These are phyloP conservation scores for Diplazon laetatorius DNA, from an alignment of 2,888 invertebrate species.

Conservation along the genomic window DNA sequence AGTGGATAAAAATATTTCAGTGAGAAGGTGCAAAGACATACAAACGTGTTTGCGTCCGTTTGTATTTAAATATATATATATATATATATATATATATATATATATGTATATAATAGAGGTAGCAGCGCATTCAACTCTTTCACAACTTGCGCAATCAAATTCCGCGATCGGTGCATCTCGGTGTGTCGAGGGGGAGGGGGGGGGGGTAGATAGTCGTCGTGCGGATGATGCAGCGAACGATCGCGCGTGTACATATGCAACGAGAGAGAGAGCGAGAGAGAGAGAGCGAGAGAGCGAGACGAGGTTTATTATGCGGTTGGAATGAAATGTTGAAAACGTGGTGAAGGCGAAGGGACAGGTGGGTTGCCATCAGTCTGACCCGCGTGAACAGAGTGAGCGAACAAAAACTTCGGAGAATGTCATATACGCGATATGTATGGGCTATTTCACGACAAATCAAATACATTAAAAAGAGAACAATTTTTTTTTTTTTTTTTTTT, in stretches of 20 bases:
- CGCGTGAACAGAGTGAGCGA: slow-evolving; percentile 34
- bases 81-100: background rate
- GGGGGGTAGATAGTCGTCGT: too few relatives aligned
- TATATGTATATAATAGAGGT: slow-evolving; percentile 18
- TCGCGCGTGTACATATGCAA: slow-evolving; percentile 5
- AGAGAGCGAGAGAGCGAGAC: too few relatives aligned
- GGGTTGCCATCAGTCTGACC: slow-evolving; percentile 57
- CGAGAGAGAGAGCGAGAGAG: too few relatives aligned
- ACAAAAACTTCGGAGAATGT: slow-evolving; percentile 19
- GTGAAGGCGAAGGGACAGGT: slow-evolving; percentile 57
- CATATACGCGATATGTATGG: background rate
- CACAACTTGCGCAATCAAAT: slow-evolving; percentile 61
- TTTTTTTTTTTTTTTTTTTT: background rate
- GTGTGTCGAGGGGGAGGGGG: slow-evolving; percentile 19
- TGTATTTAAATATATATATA: background rate
- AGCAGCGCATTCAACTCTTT: slow-evolving; percentile 19
- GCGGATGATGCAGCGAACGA: slow-evolving; percentile 9
- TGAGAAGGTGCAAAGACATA: slow-evolving; percentile 28
- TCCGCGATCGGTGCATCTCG: slow-evolving; percentile 59
- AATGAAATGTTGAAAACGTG: slow-evolving; percentile 42
- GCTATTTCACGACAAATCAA: too few relatives aligned
- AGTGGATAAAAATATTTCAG: slow-evolving; percentile 25
- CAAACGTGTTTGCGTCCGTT: background rate
- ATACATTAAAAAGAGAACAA: background rate
- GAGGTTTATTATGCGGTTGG: slow-evolving; percentile 3